Conservation (phyloP, 2,888 invertebrate genomes). For the Galeruca laticollis region DNA sequence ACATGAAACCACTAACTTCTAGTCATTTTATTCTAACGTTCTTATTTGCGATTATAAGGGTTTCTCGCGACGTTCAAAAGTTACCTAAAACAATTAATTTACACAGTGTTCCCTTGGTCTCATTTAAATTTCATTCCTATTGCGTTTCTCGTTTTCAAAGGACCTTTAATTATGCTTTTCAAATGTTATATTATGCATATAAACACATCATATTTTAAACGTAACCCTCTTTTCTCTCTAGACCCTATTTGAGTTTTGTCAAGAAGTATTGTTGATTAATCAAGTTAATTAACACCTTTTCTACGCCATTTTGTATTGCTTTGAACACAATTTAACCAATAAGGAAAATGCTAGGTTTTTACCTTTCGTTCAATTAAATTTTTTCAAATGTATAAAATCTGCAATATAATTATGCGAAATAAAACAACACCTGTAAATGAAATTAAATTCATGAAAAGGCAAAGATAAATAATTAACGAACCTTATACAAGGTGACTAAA, state of each 20-base stretch:
- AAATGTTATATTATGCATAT: conserved; percentile 32
- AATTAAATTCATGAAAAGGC: too few relatives aligned
- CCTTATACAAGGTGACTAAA: too few relatives aligned
- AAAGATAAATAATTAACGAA: too few relatives aligned
- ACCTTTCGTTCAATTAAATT: conserved; percentile 35
- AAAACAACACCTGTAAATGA: background rate
- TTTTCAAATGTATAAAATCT: conserved; percentile 8
- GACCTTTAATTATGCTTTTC: conserved; percentile 50
- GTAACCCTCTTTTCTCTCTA: conserved; percentile 42
- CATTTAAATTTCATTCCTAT: conserved; percentile 49
- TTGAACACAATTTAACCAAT: conserved; percentile 37
- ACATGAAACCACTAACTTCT: conserved; percentile 6
- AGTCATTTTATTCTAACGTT: conserved; percentile 3
- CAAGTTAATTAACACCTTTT: conserved; percentile 46
- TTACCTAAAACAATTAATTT: conserved; percentile 33
- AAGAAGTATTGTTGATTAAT: conserved; percentile 42
- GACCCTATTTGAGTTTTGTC: conserved; percentile 39
- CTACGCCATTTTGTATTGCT: conserved; percentile 36
- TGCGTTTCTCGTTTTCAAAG: conserved; percentile 35
- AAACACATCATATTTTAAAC: conserved; percentile 39
- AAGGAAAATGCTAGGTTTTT: conserved; percentile 25
- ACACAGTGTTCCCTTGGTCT: conserved; percentile 38
- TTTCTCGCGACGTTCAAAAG: conserved; percentile 22
- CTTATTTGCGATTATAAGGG: conserved; percentile 21
- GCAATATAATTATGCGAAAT: conserved; percentile 31